Evolutionary conservation across 2,797 vertebrate genomes (phyloP).

Genomic region (Eleutherodactylus coqui): DNA sequence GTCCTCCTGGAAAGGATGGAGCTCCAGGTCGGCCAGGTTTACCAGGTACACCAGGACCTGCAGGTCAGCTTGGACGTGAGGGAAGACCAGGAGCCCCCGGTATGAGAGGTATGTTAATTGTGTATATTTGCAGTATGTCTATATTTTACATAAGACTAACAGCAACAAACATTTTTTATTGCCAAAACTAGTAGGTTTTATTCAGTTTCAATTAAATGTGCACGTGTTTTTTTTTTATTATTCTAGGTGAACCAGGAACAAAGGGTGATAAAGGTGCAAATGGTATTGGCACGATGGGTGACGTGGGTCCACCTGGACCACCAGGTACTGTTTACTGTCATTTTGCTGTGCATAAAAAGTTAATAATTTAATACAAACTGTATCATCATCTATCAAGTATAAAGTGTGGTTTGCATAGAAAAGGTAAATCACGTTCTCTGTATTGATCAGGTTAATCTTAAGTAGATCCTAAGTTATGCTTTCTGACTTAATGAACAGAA

Average conservation of each 20-base stretch:
- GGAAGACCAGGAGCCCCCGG: constrained; percentile 88
- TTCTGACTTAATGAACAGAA: too few species aligned
- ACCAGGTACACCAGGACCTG: constrained; percentile 83
- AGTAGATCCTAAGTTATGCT: too few species aligned
- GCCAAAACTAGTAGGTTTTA: neutral
- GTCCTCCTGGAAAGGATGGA: constrained; percentile 91
- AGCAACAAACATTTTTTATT: neutral
- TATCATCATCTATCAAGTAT: neutral
- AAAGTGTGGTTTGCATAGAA: neutral
- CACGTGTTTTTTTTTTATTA: neutral
- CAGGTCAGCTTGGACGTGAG: constrained; percentile 91
- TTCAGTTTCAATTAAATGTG: neutral
- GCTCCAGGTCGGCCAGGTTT: constrained; percentile 80
- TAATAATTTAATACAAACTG: neutral
- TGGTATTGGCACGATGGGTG: constrained; percentile 90
- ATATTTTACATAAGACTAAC: neutral
- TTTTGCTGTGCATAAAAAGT: neutral
- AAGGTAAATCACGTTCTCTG: neutral
- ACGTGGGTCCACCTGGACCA: constrained; percentile 87
- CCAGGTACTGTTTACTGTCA: constrained; percentile 80
- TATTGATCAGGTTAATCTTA: neutral
- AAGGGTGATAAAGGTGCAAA: constrained; percentile 89
- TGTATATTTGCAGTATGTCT: neutral
- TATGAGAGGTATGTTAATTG: constrained; percentile 77
- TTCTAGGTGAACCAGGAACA: constrained; percentile 83